A percentile compares a stretch with the other conserved stretches of the same genome.
phyloP scores from a whole-genome alignment of 2,113 vertebrate genomes.

The Otis tarda region DNA sequence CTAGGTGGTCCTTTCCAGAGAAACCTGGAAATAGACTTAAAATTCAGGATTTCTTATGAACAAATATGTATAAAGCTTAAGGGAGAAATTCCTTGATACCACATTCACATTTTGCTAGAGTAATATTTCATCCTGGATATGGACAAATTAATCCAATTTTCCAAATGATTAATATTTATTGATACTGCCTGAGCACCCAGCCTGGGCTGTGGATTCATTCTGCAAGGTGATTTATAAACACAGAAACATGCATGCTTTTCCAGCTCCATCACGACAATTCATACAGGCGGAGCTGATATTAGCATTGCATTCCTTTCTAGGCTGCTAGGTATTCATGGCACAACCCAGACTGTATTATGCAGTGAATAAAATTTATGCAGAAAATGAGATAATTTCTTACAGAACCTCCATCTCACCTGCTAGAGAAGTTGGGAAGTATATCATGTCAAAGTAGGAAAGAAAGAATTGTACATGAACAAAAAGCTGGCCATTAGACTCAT shows the following conservation, averaged over 20 bases:
- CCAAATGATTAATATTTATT: slow-evolving; percentile 31
- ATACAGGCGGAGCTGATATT: background rate
- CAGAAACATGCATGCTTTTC: background rate
- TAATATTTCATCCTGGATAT: background rate
- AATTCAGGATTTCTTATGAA: background rate
- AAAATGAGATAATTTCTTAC: background rate
- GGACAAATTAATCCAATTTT: slow-evolving; percentile 26
- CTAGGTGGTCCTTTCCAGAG: background rate
- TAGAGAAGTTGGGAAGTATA: background rate
- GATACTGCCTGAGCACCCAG: background rate
- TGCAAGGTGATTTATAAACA: background rate
- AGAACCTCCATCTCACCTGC: background rate
- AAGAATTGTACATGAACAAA: background rate
- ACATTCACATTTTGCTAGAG: background rate
- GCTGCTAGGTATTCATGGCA: background rate
- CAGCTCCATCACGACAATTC: slow-evolving; percentile 9
- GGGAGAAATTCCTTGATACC: background rate
- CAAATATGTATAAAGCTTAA: background rate
- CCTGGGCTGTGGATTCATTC: background rate
- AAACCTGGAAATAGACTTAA: background rate
- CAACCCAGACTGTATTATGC: background rate
- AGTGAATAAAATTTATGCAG: background rate
- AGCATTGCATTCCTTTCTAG: background rate
- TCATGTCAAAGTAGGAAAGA: background rate
- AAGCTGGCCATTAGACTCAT: background rate